A percentile compares a stretch with the other conserved stretches of the same genome.
These are phyloP conservation scores for Camponotus floridanus DNA, from an alignment of 1,140 invertebrate species.

Conservation along the genomic window DNA sequence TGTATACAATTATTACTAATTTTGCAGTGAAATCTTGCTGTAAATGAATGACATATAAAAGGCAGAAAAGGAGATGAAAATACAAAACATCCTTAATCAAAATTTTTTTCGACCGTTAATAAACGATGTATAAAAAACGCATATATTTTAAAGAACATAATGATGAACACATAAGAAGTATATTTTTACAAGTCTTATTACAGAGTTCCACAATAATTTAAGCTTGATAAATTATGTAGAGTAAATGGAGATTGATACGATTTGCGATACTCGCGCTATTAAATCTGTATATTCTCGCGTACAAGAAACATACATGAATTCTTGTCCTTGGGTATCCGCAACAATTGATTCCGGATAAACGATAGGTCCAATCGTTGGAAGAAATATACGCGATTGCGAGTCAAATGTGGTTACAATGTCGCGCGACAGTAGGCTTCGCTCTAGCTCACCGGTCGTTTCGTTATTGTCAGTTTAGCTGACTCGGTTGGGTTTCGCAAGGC, in stretches of 20 bases:
- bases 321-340: not conserved
- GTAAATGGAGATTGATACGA: not conserved
- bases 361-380: not conserved
- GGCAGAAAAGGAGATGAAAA: too few species aligned
- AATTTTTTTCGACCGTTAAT: constrained; percentile 1
- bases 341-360: not conserved
- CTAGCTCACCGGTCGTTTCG: constrained; percentile 7
- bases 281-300: not conserved
- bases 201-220: not conserved
- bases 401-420: not conserved
- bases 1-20: too few species aligned
- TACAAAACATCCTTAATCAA: too few species aligned
- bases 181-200: not conserved
- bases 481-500: constrained; percentile 26
- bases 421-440: not conserved
- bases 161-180: not conserved
- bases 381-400: not conserved
- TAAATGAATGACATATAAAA: too few species aligned
- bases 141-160: not conserved
- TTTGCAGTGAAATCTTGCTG: too few species aligned
- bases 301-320: not conserved
- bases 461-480: constrained; percentile 27
- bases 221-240: not conserved
- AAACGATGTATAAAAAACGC: not conserved
- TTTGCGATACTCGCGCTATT: not conserved